Percentiles rank a stretch among this genome's conserved stretches.
These are phyloP conservation scores for Cinclus mexicanus DNA, from an alignment of 2,113 vertebrate species.

Conservation along the genomic window DNA sequence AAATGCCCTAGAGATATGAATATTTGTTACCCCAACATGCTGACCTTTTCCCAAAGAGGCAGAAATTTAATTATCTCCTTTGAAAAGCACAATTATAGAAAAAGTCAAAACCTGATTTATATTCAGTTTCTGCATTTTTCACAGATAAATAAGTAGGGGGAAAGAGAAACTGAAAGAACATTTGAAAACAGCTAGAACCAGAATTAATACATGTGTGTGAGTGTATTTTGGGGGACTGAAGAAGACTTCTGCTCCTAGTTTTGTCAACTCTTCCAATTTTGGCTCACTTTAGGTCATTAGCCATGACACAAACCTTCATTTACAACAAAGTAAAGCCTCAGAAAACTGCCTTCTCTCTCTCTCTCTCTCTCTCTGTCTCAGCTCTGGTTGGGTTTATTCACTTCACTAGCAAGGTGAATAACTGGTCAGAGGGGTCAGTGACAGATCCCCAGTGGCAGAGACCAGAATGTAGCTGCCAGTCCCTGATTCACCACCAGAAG, in stretches of 20 bases:
- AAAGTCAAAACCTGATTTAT: slow-evolving; percentile 74
- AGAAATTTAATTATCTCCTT: slow-evolving; percentile 80
- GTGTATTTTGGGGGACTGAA: neutral
- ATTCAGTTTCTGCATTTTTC: slow-evolving; percentile 65
- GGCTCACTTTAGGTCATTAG: neutral
- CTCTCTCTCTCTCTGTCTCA: neutral
- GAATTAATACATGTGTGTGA: neutral
- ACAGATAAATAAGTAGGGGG: slow-evolving; percentile 60
- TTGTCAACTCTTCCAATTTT: neutral
- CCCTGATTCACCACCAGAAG: neutral
- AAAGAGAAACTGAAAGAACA: neutral
- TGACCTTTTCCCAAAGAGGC: slow-evolving; percentile 77
- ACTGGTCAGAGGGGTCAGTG: neutral
- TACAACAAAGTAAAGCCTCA: neutral
- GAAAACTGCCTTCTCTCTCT: neutral
- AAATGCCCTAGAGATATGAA: slow-evolving; percentile 76
- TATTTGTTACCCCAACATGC: slow-evolving; percentile 73
- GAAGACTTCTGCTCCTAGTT: neutral
- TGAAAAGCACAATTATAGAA: slow-evolving; percentile 77
- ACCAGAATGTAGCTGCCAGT: neutral
- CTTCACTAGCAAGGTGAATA: neutral
- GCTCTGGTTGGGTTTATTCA: neutral
- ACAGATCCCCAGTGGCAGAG: neutral
- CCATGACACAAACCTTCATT: neutral
- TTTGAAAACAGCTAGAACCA: neutral